phyloP scores from a whole-genome alignment of 2,888 invertebrate genomes.

The Atrina japonica region DNA sequence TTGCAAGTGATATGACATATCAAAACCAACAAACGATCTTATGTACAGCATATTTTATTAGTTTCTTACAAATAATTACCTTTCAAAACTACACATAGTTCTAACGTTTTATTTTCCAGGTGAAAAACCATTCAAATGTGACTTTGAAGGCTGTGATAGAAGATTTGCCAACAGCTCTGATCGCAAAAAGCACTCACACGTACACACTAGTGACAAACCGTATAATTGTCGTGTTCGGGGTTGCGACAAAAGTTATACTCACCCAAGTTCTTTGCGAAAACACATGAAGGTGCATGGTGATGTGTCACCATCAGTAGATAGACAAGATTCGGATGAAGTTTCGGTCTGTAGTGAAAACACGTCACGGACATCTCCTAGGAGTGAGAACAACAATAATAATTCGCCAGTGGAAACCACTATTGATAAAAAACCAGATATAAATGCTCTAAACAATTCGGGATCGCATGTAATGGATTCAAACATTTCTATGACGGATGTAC shows the following conservation, averaged over 20 bases:
- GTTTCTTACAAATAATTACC: neutral
- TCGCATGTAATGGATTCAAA: conserved; percentile 39
- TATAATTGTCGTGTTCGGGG: conserved; percentile 98
- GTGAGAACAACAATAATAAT: conserved; percentile 60
- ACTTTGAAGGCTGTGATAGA: conserved; percentile 98
- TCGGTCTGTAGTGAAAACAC: conserved; percentile 67
- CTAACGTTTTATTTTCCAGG: too few relatives aligned
- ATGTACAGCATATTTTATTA: neutral
- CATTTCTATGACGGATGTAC: conserved; percentile 59
- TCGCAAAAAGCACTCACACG: conserved; percentile 99
- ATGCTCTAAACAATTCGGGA: conserved; percentile 32
- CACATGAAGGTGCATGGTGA: conserved; percentile 88
- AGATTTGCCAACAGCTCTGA: conserved; percentile 99
- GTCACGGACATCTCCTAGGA: conserved; percentile 70
- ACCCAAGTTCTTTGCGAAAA: conserved; percentile 98
- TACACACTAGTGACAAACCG: conserved; percentile 99
- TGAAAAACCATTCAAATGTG: conserved; percentile 99
- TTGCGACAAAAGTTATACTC: conserved; percentile 99
- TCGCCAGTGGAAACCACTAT: conserved; percentile 52
- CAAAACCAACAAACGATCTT: too few relatives aligned
- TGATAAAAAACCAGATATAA: conserved; percentile 40
- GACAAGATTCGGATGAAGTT: conserved; percentile 74
- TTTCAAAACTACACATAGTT: neutral
- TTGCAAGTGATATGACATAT: too few relatives aligned
- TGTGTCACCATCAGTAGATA: conserved; percentile 74